A percentile compares a stretch with the other conserved stretches of the same genome.
Evolutionary conservation across 2,113 vertebrate genomes (phyloP).

Genomic region (Petromus typicus): DNA sequence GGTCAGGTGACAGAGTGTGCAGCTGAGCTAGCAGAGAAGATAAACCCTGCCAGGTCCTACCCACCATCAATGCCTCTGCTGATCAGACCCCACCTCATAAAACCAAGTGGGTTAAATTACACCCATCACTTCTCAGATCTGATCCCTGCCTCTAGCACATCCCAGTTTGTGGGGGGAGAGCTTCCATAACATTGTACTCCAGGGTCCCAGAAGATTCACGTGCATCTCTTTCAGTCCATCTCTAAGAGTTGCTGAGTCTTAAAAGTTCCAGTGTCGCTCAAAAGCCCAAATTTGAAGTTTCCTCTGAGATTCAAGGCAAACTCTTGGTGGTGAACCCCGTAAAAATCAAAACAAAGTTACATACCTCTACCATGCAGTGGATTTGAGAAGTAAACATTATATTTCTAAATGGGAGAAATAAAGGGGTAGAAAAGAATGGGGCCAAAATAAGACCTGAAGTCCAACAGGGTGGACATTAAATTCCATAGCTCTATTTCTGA

Average conservation of each 20-base stretch:
- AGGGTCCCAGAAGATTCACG: neutral
- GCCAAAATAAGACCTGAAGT: neutral
- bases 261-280: neutral
- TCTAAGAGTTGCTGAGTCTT: neutral
- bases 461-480: neutral
- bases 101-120: neutral
- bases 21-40: neutral
- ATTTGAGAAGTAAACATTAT: neutral
- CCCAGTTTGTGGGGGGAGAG: neutral
- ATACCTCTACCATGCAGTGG: neutral
- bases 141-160: neutral
- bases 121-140: neutral
- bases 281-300: neutral
- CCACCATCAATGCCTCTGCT: neutral
- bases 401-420: neutral
- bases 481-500: neutral
- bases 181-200: neutral
- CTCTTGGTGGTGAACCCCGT: neutral
- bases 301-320: neutral
- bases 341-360: neutral
- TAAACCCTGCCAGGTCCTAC: neutral
- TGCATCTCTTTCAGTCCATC: neutral
- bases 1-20: neutral
- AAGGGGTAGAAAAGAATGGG: neutral
- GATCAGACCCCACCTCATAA: neutral